phyloP scores from a whole-genome alignment of 37 sponge, comb jelly and placozoan species.

The Eunapius fragilis region DNA sequence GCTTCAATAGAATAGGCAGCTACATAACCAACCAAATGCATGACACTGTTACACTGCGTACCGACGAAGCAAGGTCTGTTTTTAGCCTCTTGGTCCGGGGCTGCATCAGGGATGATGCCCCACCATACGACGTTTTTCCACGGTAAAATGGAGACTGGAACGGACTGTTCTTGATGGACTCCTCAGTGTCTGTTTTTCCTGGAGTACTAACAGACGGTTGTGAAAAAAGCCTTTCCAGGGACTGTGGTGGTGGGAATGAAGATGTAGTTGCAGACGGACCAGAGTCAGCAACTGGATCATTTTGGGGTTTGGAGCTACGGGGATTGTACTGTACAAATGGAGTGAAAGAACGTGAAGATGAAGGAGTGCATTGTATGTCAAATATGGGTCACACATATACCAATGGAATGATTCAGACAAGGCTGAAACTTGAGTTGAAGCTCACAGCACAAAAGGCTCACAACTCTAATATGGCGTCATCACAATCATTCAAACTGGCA shows the following conservation, averaged over 20 bases:
- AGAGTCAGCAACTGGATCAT: neutral
- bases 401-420: neutral
- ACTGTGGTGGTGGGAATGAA: neutral
- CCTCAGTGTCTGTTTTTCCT: neutral
- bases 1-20: no score
- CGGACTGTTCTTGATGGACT: conserved; percentile 64
- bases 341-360: no score
- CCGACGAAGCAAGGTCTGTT: conserved; percentile 35
- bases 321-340: neutral
- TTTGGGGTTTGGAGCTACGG: neutral
- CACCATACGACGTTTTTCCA: conserved; percentile 69
- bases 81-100: conserved; percentile 39
- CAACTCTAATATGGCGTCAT: neutral
- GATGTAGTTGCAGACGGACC: neutral
- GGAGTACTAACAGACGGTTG: neutral
- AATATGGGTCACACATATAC: neutral
- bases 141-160: conserved; percentile 81
- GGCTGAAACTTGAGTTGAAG: neutral
- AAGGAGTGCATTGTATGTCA: no score
- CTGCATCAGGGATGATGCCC: conserved; percentile 34
- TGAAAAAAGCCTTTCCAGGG: neutral
- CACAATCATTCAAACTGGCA: neutral
- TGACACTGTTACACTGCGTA: neutral
- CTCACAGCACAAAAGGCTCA: neutral
- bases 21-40: neutral